Evolutionary conservation across 2,888 invertebrate species (phyloP), one percentile per base, ranked within the genome.

Genomic region (Monoplex corrugatus): DNA sequence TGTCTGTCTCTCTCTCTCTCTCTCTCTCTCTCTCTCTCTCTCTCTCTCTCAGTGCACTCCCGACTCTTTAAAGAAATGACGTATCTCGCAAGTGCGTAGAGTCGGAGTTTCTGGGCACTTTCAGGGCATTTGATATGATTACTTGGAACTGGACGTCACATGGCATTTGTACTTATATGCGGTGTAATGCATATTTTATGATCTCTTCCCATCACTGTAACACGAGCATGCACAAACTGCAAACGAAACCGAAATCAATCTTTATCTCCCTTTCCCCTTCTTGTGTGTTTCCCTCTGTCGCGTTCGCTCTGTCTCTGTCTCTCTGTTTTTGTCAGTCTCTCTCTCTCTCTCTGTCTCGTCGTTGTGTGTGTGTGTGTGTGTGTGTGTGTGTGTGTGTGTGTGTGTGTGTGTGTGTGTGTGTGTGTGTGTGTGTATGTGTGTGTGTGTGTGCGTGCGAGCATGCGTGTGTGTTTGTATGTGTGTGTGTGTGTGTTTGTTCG

Each of bases 1-100:
- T 75, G 32, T 75, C 75, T n/a, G 13, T 32, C 75, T 75, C 75
- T n/a, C n/a, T n/a, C 75, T n/a, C 19, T 75, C 75, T 75, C 75
- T 72, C 72, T 72, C 16, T 72, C 72, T 72, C 6, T 8, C 72
- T 57, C n/a, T n/a, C n/a, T n/a, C n/a, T n/a, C n/a, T 57, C 57
- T 10, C 57, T 57, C 57, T 28, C 28, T 57, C 16, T 8, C 50
- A 50, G 10, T 50, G 10, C 57, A 57, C 57, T 57, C n/a, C n/a
- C n/a, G n/a, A n/a, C n/a, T n/a, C n/a, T n/a, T n/a, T n/a, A n/a
- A n/a, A n/a, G n/a, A n/a, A n/a, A n/a, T n/a, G n/a, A n/a, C n/a
- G n/a, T n/a, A n/a, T n/a, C n/a, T n/a, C n/a, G n/a, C n/a, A n/a
- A n/a, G n/a, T n/a, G n/a, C n/a, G n/a, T n/a, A n/a, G n/a, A n/a